Conservation (phyloP, 2,888 invertebrate species). For the Polyommatus icarus region DNA sequence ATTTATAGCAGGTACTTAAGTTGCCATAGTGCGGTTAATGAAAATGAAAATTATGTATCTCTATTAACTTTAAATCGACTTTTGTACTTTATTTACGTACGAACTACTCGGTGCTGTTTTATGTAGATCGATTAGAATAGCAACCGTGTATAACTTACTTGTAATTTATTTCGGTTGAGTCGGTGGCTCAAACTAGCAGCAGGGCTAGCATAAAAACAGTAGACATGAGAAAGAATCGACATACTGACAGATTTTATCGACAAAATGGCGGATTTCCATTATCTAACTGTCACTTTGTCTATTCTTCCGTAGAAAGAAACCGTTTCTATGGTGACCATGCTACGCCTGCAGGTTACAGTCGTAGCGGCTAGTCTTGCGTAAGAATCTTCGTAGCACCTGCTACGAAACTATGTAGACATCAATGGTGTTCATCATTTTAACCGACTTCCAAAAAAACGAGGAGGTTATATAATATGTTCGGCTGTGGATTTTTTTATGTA, state of each 20-base stretch:
- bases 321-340: too few relatives aligned
- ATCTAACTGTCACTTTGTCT: too few relatives aligned
- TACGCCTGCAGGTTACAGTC: neutral
- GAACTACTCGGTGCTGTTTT: neutral
- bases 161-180: neutral
- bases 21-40: conserved; percentile 10
- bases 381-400: neutral
- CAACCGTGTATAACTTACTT: neutral
- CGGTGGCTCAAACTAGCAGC: neutral
- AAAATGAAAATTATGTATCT: conserved; percentile 8
- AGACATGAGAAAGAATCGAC: too few relatives aligned
- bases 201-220: too few relatives aligned
- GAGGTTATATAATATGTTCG: too few relatives aligned
- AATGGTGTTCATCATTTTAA: neutral
- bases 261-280: too few relatives aligned
- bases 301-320: too few relatives aligned
- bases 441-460: too few relatives aligned
- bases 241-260: too few relatives aligned
- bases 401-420: neutral
- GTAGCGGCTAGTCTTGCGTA: neutral
- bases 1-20: conserved; percentile 1
- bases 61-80: neutral
- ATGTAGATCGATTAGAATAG: neutral
- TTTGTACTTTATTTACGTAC: neutral
- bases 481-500: too few relatives aligned